These are phyloP conservation scores for Acholoe squamosa DNA, from an alignment of 2,888 invertebrate genomes.

Conservation along the genomic window DNA sequence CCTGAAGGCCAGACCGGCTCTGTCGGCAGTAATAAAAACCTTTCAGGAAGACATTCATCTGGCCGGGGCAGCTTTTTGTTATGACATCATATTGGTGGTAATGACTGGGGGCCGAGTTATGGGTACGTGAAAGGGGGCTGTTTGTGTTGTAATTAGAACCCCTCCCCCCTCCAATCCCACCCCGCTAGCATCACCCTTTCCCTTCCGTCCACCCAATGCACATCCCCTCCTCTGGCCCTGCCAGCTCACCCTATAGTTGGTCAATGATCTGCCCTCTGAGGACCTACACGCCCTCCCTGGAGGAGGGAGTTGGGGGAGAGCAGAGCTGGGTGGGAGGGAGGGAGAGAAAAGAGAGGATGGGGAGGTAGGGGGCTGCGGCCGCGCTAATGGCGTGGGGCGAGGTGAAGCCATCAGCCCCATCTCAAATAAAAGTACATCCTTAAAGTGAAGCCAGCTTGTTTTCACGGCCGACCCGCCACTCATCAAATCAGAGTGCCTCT, in stretches of 20 bases:
- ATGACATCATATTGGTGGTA: conserved; percentile 57
- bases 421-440: conserved; percentile 4
- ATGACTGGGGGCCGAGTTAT: conserved; percentile 55
- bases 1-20: conserved; percentile 40
- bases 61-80: conserved; percentile 50
- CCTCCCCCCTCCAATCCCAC: neutral
- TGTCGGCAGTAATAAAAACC: conserved; percentile 50
- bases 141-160: conserved; percentile 57
- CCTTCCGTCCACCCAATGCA: neutral
- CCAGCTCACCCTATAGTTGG: neutral
- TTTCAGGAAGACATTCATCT: conserved; percentile 59
- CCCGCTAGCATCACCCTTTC: neutral
- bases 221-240: neutral
- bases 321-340: neutral
- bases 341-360: neutral
- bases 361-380: neutral
- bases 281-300: neutral
- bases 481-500: conserved; percentile 37
- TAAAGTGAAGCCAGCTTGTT: neutral
- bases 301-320: neutral
- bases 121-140: conserved; percentile 26
- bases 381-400: neutral
- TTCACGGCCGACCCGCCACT: conserved; percentile 12
- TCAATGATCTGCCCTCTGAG: neutral
- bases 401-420: neutral